A percentile compares a stretch with the other conserved stretches of the same genome.
Evolutionary conservation across 1,140 invertebrate species (phyloP).

Genomic region (Drosophila tani): DNA sequence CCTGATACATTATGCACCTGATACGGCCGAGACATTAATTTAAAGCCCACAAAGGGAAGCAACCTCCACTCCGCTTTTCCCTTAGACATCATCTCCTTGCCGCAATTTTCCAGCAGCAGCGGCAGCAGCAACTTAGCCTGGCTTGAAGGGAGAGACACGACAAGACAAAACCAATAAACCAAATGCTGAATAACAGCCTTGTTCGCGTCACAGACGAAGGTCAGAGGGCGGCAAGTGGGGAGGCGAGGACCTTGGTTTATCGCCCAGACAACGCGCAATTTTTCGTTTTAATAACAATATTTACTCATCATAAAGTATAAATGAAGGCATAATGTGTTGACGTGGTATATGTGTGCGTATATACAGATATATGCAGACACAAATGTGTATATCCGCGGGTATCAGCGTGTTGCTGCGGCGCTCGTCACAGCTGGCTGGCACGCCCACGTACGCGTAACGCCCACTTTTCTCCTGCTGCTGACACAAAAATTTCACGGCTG

Average conservation of each 20-base stretch:
- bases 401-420: conserved; percentile 21
- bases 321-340: conserved; percentile 69
- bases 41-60: conserved; percentile 34
- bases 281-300: conserved; percentile 68
- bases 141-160: conserved; percentile 10
- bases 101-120: too few relatives aligned
- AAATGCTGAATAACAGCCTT: conserved; percentile 52
- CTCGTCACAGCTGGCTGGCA: conserved; percentile 46
- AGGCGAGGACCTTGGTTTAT: conserved; percentile 39
- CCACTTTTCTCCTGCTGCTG: conserved; percentile 20
- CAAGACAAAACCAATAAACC: conserved; percentile 60
- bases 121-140: conserved; percentile 5
- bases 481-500: conserved; percentile 53
- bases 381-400: conserved; percentile 22
- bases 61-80: not conserved
- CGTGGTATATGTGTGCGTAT: conserved; percentile 15
- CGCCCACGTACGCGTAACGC: conserved; percentile 22
- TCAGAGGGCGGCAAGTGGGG: conserved; percentile 3
- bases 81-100: too few relatives aligned
- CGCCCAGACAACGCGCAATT: conserved; percentile 49
- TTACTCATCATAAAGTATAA: conserved; percentile 69
- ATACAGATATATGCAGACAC: conserved; percentile 6
- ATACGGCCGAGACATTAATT: conserved; percentile 50
- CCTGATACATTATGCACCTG: conserved; percentile 53
- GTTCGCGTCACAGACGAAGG: conserved; percentile 30